Base-by-base conservation (phyloP, 1,140 invertebrate species). In the Chironomus tepperi region DNA sequence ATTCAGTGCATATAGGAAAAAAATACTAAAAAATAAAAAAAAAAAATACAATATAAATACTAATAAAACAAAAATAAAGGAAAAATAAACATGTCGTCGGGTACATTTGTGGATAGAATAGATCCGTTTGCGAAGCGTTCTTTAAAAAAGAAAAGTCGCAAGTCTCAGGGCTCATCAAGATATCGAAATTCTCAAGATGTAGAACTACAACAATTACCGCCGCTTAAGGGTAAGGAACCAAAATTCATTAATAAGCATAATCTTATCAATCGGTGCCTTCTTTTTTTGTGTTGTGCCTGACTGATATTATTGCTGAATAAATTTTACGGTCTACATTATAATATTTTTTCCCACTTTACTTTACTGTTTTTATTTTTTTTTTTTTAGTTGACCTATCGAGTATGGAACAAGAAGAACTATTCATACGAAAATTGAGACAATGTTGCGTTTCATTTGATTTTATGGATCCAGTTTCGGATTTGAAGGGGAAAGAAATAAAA, bases 371-470 rank as follows among this genome's bases (percentile, higher is more conserved):
- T 34, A 19, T 24, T 42, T 34, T 75, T 64, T 73, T 57, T 19
- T 76, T 65, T 6, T 5, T 24, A 82, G 81, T 80, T 74, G 81
- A 82, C 77, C 80, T 81, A 79, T 89, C 94, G 77, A 89, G 91
- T 76, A 88, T 89, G 80, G 97, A 99, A 83, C 96, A 98, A 83
- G 96, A 98, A 83, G 96, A 98, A 76, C 85, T 99, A 77, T 98
- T 99, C 83, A 97, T 98, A 79, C 90, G 95, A 79, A 99, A 99
- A 84, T 86, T 99, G 77, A 90, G 95, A 78, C 97, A 99, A 87
- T 99, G 98, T 84, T 98, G 96, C 85, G 94, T 98, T 79, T 91
- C 97, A 78, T 99, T 99, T 86, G 97, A 99, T 85, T 99, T 99
- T 85, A 94, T 98, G 89, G 98, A 99, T 87, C 96, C 97, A 72